Evolutionary conservation across 2,797 vertebrate genomes (phyloP).

Genomic region (Graptemys geographica): DNA sequence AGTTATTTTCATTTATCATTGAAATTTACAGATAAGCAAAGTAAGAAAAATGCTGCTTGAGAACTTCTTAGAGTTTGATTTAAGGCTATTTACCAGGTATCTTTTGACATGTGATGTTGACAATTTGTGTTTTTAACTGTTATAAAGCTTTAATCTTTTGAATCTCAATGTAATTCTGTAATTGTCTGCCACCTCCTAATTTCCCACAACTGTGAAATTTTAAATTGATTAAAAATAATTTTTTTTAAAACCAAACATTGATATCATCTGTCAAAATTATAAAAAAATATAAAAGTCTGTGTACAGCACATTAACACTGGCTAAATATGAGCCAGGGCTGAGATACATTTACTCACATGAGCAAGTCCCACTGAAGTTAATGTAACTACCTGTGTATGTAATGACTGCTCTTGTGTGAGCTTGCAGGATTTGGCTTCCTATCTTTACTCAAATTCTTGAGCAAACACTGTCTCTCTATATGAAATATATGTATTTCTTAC

Average conservation of each 20-base stretch:
- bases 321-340: neutral
- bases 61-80: neutral
- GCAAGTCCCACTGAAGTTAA: neutral
- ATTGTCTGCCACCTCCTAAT: neutral
- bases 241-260: neutral
- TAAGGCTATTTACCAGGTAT: neutral
- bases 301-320: neutral
- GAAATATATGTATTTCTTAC: neutral
- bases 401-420: neutral
- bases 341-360: neutral
- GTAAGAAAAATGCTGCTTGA: neutral
- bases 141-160: neutral
- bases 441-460: constrained; percentile 31
- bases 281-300: neutral
- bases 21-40: neutral
- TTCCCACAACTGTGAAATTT: neutral
- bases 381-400: fast-evolving
- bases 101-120: neutral
- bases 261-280: neutral
- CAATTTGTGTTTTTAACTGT: neutral
- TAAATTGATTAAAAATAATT: neutral
- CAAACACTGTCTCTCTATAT: neutral
- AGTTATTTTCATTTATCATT: neutral
- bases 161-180: neutral
- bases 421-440: neutral